Evolutionary conservation across 2,113 vertebrate genomes (phyloP).

Genomic region (Plecotus auritus): DNA sequence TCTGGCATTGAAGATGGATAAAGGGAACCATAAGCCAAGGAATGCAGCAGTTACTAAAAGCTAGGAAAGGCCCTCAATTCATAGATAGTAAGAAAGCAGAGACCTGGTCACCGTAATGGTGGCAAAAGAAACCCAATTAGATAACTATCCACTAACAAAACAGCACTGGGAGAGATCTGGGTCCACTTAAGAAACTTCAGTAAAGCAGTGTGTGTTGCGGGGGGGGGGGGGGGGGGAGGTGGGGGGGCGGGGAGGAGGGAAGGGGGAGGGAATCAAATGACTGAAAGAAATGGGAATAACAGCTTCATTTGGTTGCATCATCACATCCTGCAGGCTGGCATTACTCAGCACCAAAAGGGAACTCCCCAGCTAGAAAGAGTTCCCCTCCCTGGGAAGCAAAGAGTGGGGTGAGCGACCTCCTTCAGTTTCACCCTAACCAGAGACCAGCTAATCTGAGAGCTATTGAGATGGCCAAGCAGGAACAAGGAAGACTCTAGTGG

Average conservation of each 20-base stretch:
- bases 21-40: not conserved
- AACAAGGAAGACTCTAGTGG: not conserved
- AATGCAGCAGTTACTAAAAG: not conserved
- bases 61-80: not conserved
- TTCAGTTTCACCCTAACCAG: not conserved
- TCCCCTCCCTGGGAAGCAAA: not conserved
- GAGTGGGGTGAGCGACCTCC: not conserved
- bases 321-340: not conserved
- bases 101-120: not conserved
- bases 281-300: not conserved
- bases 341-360: not conserved
- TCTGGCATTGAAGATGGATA: not conserved
- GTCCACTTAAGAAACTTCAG: not conserved
- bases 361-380: not conserved
- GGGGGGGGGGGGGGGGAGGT: not conserved
- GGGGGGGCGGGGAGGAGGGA: too few relatives aligned
- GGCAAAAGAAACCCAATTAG: not conserved
- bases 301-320: not conserved
- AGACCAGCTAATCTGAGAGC: not conserved
- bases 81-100: not conserved
- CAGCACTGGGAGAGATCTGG: not conserved
- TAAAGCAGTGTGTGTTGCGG: too few relatives aligned
- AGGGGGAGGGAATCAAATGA: not conserved
- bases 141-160: not conserved
- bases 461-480: not conserved